Percentiles rank a stretch among this genome's conserved stretches.
Conservation (phyloP, 2,888 invertebrate genomes). For the Philopedon plagiatum region DNA sequence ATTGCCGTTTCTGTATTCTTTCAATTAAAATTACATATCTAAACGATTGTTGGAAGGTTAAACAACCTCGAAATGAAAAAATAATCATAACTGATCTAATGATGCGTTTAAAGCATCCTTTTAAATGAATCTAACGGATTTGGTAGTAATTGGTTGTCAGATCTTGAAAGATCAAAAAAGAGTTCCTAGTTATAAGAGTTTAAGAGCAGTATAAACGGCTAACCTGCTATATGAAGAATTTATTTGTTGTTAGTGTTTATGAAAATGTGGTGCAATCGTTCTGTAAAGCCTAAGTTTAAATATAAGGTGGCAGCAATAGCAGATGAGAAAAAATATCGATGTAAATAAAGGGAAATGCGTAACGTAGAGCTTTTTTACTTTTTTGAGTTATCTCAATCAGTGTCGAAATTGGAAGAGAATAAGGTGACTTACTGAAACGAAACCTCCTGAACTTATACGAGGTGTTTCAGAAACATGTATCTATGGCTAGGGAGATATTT, state of each 20-base stretch:
- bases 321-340: neutral
- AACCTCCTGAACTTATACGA: too few relatives aligned
- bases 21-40: too few relatives aligned
- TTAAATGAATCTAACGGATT: constrained; percentile 27
- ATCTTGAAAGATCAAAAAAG: constrained; percentile 16
- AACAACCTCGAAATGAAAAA: neutral
- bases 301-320: neutral
- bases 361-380: too few relatives aligned
- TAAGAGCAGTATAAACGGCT: neutral
- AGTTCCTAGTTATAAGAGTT: constrained; percentile 10
- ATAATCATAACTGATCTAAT: constrained; percentile 11
- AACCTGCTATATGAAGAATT: neutral
- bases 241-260: constrained; percentile 6
- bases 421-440: too few relatives aligned
- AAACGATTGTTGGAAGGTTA: too few relatives aligned
- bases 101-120: constrained; percentile 21
- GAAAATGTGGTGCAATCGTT: neutral
- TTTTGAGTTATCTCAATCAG: too few relatives aligned
- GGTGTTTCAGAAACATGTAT: too few relatives aligned
- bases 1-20: too few relatives aligned
- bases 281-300: neutral
- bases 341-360: neutral
- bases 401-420: too few relatives aligned
- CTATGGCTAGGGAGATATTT: too few relatives aligned
- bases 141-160: constrained; percentile 31